A percentile compares a stretch with the other conserved stretches of the same genome.
Evolutionary conservation across 2,113 vertebrate genomes (phyloP).

Genomic region (Corydoras maculifer): DNA sequence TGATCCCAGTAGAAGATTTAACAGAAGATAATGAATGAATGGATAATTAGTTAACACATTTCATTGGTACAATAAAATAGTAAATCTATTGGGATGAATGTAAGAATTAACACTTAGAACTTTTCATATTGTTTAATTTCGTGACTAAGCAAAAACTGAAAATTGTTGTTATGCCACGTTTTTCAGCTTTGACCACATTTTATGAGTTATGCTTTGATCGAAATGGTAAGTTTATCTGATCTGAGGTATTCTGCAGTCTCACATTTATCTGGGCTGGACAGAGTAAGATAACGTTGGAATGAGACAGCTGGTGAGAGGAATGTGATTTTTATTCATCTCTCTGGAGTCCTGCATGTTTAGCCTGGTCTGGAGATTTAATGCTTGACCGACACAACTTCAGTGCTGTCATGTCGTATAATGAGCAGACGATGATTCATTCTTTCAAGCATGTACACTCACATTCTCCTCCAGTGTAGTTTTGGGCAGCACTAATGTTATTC

Average conservation of each 20-base stretch:
- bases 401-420: conserved; percentile 14
- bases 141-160: too few species aligned
- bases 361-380: conserved; percentile 19
- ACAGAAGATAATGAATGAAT: too few species aligned
- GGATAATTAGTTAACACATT: too few species aligned
- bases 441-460: conserved; percentile 3
- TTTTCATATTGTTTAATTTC: too few species aligned
- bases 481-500: conserved; percentile 3
- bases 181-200: too few species aligned
- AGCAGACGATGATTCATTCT: conserved; percentile 10
- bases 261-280: conserved; percentile 17
- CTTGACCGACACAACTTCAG: background rate
- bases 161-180: too few species aligned
- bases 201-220: background rate
- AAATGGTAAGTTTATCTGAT: conserved; percentile 4
- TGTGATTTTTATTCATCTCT: conserved; percentile 9
- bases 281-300: conserved; percentile 14
- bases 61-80: too few species aligned
- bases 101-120: too few species aligned
- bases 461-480: conserved; percentile 6
- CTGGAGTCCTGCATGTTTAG: conserved; percentile 2
- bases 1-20: too few species aligned
- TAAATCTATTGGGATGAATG: too few species aligned
- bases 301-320: conserved; percentile 9
- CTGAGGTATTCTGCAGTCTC: conserved; percentile 27